phyloP scores from a whole-genome alignment of 2,113 vertebrate species.

The Crocuta crocuta region DNA sequence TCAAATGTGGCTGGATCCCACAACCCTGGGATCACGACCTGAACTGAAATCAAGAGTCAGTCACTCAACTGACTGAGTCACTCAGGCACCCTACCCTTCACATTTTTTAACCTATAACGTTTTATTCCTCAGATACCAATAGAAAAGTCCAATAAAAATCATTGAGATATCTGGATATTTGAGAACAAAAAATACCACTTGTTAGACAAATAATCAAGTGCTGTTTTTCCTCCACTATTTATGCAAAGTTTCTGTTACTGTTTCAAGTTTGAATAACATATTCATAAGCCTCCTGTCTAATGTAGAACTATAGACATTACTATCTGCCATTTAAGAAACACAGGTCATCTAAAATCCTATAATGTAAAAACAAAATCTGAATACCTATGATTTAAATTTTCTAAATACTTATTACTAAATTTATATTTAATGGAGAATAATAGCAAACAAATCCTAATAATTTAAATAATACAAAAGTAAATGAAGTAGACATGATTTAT shows the following conservation, averaged over 20 bases:
- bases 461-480: not conserved
- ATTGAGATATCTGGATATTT: not conserved
- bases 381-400: not conserved
- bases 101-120: not conserved
- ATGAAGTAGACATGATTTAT: not conserved
- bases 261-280: conserved; percentile 1
- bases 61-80: no score
- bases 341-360: not conserved
- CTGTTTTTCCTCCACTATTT: not conserved
- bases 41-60: no score
- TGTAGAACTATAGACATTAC: not conserved
- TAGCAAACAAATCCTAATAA: not conserved
- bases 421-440: not conserved
- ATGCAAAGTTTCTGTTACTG: not conserved
- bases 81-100: not conserved
- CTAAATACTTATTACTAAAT: not conserved
- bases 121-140: not conserved
- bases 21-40: no score
- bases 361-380: not conserved
- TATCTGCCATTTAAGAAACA: not conserved
- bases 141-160: not conserved
- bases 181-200: not conserved
- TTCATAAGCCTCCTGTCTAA: not conserved
- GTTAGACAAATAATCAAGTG: not conserved
- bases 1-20: no score